A percentile compares a stretch with the other conserved stretches of the same genome.
These are phyloP conservation scores for Camelus bactrianus DNA, from an alignment of 2,113 vertebrate genomes.

Conservation along the genomic window DNA sequence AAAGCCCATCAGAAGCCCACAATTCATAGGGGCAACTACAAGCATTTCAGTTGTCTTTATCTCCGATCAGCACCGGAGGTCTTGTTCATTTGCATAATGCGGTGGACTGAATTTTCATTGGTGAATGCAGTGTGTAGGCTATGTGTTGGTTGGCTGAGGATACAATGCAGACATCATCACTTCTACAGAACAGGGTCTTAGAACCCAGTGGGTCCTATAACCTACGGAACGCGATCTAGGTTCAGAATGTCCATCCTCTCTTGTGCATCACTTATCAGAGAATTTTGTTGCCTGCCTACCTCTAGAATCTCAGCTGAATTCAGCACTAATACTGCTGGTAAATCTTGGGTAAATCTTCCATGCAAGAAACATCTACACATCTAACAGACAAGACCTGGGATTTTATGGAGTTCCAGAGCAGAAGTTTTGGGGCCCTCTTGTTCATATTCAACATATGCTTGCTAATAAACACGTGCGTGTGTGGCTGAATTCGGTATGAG, in stretches of 20 bases:
- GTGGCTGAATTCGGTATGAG: neutral
- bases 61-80: neutral
- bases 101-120: neutral
- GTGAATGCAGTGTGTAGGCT: neutral
- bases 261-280: too few species aligned
- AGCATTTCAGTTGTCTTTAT: neutral
- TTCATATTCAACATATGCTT: neutral
- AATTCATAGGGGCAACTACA: neutral
- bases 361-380: neutral
- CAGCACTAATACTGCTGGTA: too few species aligned
- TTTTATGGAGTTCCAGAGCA: neutral
- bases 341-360: neutral
- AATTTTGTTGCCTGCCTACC: neutral
- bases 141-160: neutral
- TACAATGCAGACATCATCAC: fast-evolving
- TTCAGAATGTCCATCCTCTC: neutral
- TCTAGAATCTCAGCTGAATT: neutral
- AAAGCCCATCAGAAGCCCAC: neutral
- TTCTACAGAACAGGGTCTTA: neutral
- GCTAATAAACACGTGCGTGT: fast-evolving
- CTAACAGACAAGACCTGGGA: neutral
- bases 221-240: too few species aligned
- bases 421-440: neutral
- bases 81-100: neutral
- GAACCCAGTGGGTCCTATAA: neutral